These are phyloP conservation scores for Timema podura DNA, from an alignment of 2,888 invertebrate species.

Conservation along the genomic window DNA sequence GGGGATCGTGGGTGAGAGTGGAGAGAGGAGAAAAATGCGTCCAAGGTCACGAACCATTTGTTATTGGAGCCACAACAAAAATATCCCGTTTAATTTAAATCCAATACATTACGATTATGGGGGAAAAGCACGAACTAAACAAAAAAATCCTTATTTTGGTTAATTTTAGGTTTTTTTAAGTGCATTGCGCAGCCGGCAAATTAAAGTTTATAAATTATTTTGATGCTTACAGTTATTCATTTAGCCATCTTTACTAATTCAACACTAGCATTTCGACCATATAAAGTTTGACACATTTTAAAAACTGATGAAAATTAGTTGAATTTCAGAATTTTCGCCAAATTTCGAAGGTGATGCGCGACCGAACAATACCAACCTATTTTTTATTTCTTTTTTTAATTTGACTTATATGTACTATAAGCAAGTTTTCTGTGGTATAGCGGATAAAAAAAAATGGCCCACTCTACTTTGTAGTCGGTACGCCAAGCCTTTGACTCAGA, in stretches of 20 bases:
- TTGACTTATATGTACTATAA: neutral
- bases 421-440: neutral
- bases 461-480: too few species aligned
- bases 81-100: too few species aligned
- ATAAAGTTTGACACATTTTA: neutral
- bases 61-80: too few species aligned
- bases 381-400: conserved; percentile 1
- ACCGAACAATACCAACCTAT: conserved; percentile 8
- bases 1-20: too few species aligned
- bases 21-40: too few species aligned
- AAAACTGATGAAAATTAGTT: neutral
- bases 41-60: too few species aligned
- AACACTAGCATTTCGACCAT: neutral
- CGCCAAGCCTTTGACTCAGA: too few species aligned
- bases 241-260: neutral
- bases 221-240: neutral
- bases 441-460: neutral
- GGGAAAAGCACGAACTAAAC: neutral
- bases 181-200: neutral
- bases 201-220: neutral
- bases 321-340: neutral
- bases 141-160: neutral
- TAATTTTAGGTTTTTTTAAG: neutral
- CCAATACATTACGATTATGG: neutral
- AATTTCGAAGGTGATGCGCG: neutral